Base-by-base conservation (phyloP, 2,113 vertebrate species). In the Morone chrysops region DNA sequence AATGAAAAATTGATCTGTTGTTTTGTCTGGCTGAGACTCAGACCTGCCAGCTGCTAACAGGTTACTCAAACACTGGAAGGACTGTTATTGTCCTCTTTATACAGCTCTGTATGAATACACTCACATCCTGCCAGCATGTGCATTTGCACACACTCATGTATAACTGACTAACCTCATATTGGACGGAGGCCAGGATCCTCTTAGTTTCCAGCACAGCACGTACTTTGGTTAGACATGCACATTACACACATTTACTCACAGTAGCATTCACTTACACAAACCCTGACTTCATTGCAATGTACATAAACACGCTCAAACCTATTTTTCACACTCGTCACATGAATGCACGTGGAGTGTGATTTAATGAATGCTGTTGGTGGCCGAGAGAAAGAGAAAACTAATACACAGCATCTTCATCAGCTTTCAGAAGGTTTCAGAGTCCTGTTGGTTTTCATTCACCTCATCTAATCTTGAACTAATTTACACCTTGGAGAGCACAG, bases 1-100 rank as follows among this genome's bases (percentile, higher is more conserved):
- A 88, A 91, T 90, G 81, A 86, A 85, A 90, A 87, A 88, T 79
- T 80, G 70, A 89, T 85, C 74, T 56, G 83, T 85, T 90, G 90
- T 91, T 92, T 90, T 88, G 84, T 91, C 90, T 90, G 80, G 75
- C 61, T 75, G 65, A 54, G 79, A 40, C 71, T 83, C 78, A 62
- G 69, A 90, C 82, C 63, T 81, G 75, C 86, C 90, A 89, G 86
- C 87, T 88, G 76, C 70, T 84, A 82, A 85, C 79, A 72, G 88
- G 88, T 88, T 90, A 71, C 62, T 89, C 75, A 89, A 90, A 90
- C 87, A 89, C 75, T 77, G 84, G 53, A 83, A 84, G 74, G 71
- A 57, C 84, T 71, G 80, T 82, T 90, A 87, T 88, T 90, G 86
- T 89, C 80, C 61, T 78, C 50, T 77, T 72, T 73, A 53, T 65